Conservation (phyloP, 2,888 invertebrate species). For the Frankliniella fusca region DNA sequence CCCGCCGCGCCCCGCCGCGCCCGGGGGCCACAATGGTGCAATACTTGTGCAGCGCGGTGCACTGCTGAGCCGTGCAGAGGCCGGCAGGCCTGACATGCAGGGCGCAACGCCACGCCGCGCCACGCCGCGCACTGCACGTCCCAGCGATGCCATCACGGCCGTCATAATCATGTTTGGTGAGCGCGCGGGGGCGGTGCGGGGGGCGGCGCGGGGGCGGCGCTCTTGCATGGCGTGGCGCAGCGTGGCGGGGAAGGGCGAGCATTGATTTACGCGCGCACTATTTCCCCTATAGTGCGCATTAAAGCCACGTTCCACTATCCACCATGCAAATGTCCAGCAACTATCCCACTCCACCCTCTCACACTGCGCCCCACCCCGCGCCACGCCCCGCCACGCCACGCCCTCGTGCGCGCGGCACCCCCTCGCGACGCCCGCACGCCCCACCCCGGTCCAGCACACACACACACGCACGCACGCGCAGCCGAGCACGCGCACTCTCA, state of each 20-base stretch:
- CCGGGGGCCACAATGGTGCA: slow-evolving; percentile 44
- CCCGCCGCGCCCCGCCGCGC: slow-evolving; percentile 44
- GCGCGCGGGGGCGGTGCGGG: slow-evolving; percentile 4
- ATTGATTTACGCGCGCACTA: slow-evolving; percentile 27
- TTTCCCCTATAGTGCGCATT: slow-evolving; percentile 26
- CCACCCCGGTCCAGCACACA: neutral
- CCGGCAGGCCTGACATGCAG: neutral
- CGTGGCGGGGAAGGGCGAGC: slow-evolving; percentile 22
- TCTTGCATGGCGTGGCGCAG: slow-evolving; percentile 6
- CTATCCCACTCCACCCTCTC: slow-evolving; percentile 45
- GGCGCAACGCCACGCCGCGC: neutral
- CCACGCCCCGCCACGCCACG: slow-evolving; percentile 47
- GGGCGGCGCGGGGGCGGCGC: neutral
- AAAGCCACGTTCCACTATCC: slow-evolving; percentile 26
- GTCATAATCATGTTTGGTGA: slow-evolving; percentile 26
- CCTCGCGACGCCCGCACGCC: slow-evolving; percentile 40
- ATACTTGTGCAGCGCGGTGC: slow-evolving; percentile 5
- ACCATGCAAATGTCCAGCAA: slow-evolving; percentile 26
- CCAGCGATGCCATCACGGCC: slow-evolving; percentile 25
- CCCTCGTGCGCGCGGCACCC: slow-evolving; percentile 40
- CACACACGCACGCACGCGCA: no score
- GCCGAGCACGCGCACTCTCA: no score
- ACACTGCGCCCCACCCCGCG: slow-evolving; percentile 33
- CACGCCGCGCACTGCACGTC: slow-evolving; percentile 7
- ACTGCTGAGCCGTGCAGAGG: neutral